A percentile compares a stretch with the other conserved stretches of the same genome.
These are phyloP conservation scores for Mormyrus proboscirostris DNA, from an alignment of 2,797 vertebrate genomes.

Conservation along the genomic window DNA sequence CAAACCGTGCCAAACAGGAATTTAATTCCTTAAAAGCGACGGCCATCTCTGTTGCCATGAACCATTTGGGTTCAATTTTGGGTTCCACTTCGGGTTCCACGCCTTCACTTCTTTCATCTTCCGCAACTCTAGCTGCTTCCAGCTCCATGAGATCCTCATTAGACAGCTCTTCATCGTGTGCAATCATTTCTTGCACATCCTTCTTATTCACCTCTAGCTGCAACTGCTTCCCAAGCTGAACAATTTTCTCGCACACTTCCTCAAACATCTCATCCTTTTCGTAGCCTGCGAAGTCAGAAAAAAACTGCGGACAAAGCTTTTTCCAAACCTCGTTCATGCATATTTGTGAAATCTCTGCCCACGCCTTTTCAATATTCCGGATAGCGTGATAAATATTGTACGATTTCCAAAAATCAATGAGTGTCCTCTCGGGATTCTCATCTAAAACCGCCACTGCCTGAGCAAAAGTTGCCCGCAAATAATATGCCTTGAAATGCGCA, in stretches of 20 bases:
- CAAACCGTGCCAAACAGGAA: slow-evolving; percentile 14
- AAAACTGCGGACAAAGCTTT: not conserved
- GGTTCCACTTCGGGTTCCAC: not conserved
- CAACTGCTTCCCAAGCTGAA: not conserved
- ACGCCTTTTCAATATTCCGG: slow-evolving; percentile 23
- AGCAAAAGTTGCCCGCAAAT: slow-evolving; percentile 20
- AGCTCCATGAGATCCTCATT: slow-evolving; percentile 15
- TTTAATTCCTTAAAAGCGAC: slow-evolving; percentile 12
- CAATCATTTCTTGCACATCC: slow-evolving; percentile 18
- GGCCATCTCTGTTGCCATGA: slow-evolving; percentile 12
- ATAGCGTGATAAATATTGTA: slow-evolving; percentile 11
- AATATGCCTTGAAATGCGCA: slow-evolving; percentile 20
- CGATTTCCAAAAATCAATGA: not conserved
- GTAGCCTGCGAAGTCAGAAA: not conserved
- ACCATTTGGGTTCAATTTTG: not conserved
- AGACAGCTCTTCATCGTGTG: slow-evolving; percentile 18
- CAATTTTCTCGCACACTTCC: not conserved
- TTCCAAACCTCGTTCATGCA: not conserved
- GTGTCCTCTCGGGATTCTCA: not conserved
- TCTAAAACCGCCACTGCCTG: not conserved
- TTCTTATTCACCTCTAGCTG: slow-evolving; percentile 5
- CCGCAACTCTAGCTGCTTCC: not conserved
- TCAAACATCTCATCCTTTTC: not conserved
- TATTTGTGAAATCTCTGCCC: slow-evolving; percentile 9
- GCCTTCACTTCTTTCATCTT: not conserved